Conservation (phyloP, 2,113 vertebrate genomes). For the Hylia prasina region DNA sequence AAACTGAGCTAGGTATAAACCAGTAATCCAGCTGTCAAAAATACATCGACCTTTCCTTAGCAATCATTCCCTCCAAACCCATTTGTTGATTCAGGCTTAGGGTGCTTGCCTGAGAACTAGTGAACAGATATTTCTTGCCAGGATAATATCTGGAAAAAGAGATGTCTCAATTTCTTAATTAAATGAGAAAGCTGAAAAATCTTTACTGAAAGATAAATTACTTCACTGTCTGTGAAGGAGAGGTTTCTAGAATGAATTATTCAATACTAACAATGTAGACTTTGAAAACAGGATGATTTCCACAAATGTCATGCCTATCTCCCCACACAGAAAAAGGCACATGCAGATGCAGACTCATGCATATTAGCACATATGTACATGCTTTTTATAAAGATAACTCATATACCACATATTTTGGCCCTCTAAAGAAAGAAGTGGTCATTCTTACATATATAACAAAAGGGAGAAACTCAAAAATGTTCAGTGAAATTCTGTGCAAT, state of each 20-base stretch:
- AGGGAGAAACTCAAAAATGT: background rate
- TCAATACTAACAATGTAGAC: background rate
- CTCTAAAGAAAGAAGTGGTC: background rate
- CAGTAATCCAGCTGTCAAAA: background rate
- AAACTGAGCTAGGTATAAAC: background rate
- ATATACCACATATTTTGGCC: background rate
- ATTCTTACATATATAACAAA: background rate
- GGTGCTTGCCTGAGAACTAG: background rate
- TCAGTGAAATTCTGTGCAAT: background rate
- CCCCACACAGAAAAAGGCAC: background rate
- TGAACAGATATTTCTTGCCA: background rate
- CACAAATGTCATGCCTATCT: background rate
- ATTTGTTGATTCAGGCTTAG: background rate
- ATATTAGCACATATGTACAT: fast-evolving
- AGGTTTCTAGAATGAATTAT: conserved; percentile 21
- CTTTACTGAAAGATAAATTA: conserved; percentile 6
- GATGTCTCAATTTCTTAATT: conserved; percentile 22
- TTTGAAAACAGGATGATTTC: background rate
- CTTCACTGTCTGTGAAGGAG: background rate
- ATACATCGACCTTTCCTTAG: background rate
- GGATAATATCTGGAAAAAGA: background rate
- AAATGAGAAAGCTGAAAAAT: conserved; percentile 31
- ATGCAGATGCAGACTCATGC: background rate
- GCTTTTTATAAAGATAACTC: background rate
- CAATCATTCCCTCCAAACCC: background rate